These are phyloP conservation scores for Agrotis puta DNA, from an alignment of 2,888 invertebrate species.

Conservation along the genomic window DNA sequence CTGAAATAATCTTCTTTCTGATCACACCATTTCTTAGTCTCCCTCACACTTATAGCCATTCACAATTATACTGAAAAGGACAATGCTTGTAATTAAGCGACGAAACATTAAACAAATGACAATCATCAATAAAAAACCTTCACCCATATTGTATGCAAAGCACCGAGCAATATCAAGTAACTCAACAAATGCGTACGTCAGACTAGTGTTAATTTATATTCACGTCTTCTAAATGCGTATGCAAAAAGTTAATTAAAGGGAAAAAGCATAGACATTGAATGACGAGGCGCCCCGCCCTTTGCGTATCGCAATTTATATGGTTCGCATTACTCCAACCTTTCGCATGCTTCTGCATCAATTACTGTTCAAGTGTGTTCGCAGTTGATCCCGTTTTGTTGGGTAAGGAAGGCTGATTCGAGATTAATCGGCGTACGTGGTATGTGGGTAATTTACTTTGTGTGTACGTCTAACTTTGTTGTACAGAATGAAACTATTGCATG, in stretches of 20 bases:
- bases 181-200: constrained; percentile 51
- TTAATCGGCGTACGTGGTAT: constrained; percentile 31
- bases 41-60: too few relatives aligned
- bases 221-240: constrained; percentile 64
- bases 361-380: constrained; percentile 56
- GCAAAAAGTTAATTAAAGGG: constrained; percentile 87
- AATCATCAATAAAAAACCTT: constrained; percentile 37
- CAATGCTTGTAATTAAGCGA: background rate
- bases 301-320: constrained; percentile 85
- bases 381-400: constrained; percentile 58
- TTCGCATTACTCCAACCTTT: constrained; percentile 78
- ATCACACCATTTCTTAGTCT: too few relatives aligned
- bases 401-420: constrained; percentile 42
- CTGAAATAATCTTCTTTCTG: too few relatives aligned
- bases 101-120: constrained; percentile 33
- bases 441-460: constrained; percentile 29
- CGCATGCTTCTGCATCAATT: constrained; percentile 80
- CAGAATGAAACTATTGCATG: constrained; percentile 1
- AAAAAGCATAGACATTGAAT: constrained; percentile 81
- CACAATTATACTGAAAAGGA: too few relatives aligned
- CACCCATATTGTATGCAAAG: constrained; percentile 48
- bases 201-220: constrained; percentile 61
- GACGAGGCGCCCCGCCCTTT: constrained; percentile 83
- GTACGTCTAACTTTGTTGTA: background rate
- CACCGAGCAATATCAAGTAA: constrained; percentile 16